A percentile compares a stretch with the other conserved stretches of the same genome.
These are phyloP conservation scores for Plebejus anna DNA, from an alignment of 2,888 invertebrate species.

Conservation along the genomic window DNA sequence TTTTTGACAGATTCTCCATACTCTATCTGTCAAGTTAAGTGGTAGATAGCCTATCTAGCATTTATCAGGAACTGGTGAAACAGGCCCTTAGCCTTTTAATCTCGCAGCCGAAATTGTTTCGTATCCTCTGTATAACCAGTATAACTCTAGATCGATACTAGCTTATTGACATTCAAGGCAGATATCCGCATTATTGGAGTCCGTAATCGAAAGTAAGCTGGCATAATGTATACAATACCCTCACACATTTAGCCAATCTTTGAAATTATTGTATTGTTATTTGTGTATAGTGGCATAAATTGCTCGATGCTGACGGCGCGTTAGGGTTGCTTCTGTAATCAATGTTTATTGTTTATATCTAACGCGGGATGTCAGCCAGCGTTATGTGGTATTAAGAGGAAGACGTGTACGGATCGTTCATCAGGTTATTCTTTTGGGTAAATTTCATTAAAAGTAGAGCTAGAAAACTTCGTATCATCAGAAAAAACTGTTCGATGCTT, in stretches of 20 bases:
- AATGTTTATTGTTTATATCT: constrained; percentile 16
- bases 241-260: constrained; percentile 28
- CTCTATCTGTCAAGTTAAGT: no score
- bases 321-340: constrained; percentile 9
- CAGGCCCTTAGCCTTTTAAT: not conserved
- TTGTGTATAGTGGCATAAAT: constrained; percentile 28
- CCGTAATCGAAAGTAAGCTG: constrained; percentile 25
- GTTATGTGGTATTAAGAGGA: not conserved
- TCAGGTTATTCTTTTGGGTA: not conserved
- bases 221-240: constrained; percentile 21
- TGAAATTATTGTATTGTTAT: constrained; percentile 28
- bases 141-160: not conserved
- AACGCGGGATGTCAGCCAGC: not conserved
- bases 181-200: constrained; percentile 8
- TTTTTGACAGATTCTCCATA: no score
- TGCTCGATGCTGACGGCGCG: constrained; percentile 15
- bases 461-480: not conserved
- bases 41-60: no score
- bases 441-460: not conserved
- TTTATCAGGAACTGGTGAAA: no score
- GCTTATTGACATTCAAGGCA: constrained; percentile 21
- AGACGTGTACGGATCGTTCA: not conserved
- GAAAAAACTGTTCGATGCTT: not conserved
- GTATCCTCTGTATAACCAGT: not conserved
- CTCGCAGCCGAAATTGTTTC: not conserved